A percentile compares a stretch with the other conserved stretches of the same genome.
Evolutionary conservation across 2,888 invertebrate genomes (phyloP).

Genomic region (Leptura quadrifasciata): DNA sequence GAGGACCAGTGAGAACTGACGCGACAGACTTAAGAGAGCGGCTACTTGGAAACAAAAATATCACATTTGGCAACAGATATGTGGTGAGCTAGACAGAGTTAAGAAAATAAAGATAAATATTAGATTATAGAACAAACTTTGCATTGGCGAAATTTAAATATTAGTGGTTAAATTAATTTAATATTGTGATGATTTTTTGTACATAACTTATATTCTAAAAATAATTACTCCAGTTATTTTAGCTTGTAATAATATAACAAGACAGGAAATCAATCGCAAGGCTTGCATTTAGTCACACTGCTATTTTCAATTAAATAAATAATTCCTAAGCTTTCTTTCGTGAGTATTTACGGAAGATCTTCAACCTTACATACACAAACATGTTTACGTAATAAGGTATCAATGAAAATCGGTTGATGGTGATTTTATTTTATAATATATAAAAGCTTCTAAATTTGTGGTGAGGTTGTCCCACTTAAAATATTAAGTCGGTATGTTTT

Average conservation of each 20-base stretch:
- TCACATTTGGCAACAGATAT: slow-evolving; percentile 74
- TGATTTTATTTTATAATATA: background rate
- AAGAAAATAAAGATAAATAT: slow-evolving; percentile 72
- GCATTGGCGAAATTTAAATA: slow-evolving; percentile 35
- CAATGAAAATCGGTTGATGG: background rate
- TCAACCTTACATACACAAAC: background rate
- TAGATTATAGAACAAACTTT: slow-evolving; percentile 63
- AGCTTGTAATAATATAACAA: background rate
- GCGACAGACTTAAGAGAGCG: slow-evolving; percentile 68
- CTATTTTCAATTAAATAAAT: background rate
- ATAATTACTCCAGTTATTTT: slow-evolving; percentile 30
- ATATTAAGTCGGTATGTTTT: background rate
- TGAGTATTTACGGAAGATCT: background rate
- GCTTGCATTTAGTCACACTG: slow-evolving; percentile 1
- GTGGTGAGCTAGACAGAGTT: slow-evolving; percentile 70
- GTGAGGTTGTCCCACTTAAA: background rate
- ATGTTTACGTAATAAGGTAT: background rate
- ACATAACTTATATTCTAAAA: slow-evolving; percentile 31
- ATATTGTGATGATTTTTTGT: slow-evolving; percentile 32
- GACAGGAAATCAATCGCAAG: slow-evolving; percentile 17
- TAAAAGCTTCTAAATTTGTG: slow-evolving; percentile 2
- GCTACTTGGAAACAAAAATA: slow-evolving; percentile 73
- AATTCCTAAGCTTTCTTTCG: background rate
- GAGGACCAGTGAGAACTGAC: slow-evolving; percentile 71
- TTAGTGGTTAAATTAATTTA: slow-evolving; percentile 33